phyloP scores from a whole-genome alignment of 2,888 invertebrate species.

The Pantelozetes paolii region DNA sequence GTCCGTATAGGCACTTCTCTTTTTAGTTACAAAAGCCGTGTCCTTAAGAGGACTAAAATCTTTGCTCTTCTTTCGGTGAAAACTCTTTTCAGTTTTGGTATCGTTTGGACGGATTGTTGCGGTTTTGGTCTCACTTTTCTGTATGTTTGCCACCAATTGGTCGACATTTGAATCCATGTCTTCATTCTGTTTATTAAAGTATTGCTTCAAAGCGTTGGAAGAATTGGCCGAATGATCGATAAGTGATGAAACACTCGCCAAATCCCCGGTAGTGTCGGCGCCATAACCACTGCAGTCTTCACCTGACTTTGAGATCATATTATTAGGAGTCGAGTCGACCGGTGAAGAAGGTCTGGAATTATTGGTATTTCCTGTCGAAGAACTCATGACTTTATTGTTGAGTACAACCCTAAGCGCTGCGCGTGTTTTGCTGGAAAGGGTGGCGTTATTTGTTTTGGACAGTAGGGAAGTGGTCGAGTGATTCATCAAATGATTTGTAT shows the following conservation, averaged over 20 bases:
- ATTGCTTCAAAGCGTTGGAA: slow-evolving; percentile 41
- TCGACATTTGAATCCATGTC: slow-evolving; percentile 43
- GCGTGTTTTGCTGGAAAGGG: slow-evolving; percentile 46
- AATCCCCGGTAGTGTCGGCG: slow-evolving; percentile 58
- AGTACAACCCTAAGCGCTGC: slow-evolving; percentile 46
- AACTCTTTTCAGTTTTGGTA: slow-evolving; percentile 47
- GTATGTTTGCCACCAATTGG: slow-evolving; percentile 38
- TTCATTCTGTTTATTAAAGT: slow-evolving; percentile 44
- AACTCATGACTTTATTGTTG: slow-evolving; percentile 44
- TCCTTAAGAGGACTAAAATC: slow-evolving; percentile 13
- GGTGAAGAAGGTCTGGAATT: slow-evolving; percentile 27
- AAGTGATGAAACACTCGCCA: slow-evolving; percentile 72
- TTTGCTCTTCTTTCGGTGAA: slow-evolving; percentile 8
- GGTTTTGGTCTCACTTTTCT: slow-evolving; percentile 49
- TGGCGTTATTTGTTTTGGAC: slow-evolving; percentile 35
- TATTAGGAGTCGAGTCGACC: not conserved
- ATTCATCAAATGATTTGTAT: not conserved
- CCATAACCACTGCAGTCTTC: slow-evolving; percentile 46
- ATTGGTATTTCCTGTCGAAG: not conserved
- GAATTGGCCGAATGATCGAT: slow-evolving; percentile 54
- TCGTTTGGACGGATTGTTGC: slow-evolving; percentile 57
- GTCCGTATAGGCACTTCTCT: slow-evolving; percentile 89
- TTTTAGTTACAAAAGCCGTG: slow-evolving; percentile 58
- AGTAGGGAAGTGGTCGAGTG: not conserved
- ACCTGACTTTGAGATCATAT: not conserved